phyloP scores from a whole-genome alignment of 1,140 invertebrate genomes.

The Thaumatotibia leucotreta region DNA sequence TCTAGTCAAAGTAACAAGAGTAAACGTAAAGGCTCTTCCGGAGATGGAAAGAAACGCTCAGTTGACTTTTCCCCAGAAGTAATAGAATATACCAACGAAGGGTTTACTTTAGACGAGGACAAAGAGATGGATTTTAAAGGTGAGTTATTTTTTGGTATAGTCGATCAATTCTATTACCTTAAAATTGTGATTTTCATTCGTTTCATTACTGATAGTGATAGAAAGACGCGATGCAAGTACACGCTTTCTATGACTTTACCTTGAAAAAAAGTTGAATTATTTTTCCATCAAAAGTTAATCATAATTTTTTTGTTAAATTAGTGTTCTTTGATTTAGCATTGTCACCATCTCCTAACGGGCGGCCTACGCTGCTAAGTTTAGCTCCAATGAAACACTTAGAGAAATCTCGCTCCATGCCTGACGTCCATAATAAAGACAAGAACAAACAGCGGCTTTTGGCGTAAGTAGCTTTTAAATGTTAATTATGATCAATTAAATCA shows the following conservation, averaged over 20 bases:
- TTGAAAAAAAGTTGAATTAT: too few relatives aligned
- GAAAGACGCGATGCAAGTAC: too few relatives aligned
- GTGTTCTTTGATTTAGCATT: conserved; percentile 18
- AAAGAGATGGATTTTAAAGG: conserved; percentile 22
- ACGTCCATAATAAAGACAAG: conserved; percentile 82
- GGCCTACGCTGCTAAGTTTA: conserved; percentile 72
- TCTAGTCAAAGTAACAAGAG: conserved; percentile 45
- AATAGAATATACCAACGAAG: conserved; percentile 74
- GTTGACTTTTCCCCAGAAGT: conserved; percentile 70
- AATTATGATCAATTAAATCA: neutral
- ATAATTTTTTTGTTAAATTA: neutral
- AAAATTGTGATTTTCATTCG: too few relatives aligned
- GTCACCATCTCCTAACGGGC: conserved; percentile 29
- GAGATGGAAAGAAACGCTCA: conserved; percentile 51
- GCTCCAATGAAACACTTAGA: conserved; percentile 79
- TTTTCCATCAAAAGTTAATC: neutral
- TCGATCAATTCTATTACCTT: too few relatives aligned
- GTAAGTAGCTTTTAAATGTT: conserved; percentile 70
- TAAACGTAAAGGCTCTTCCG: conserved; percentile 32
- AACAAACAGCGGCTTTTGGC: conserved; percentile 82
- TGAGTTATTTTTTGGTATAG: conserved; percentile 15
- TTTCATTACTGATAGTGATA: too few relatives aligned
- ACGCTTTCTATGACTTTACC: too few relatives aligned
- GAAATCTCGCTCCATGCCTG: conserved; percentile 89
- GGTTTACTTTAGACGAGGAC: conserved; percentile 73